These are phyloP conservation scores for Odontamblyopus rebecca DNA, from an alignment of 2,797 vertebrate species.

Conservation along the genomic window DNA sequence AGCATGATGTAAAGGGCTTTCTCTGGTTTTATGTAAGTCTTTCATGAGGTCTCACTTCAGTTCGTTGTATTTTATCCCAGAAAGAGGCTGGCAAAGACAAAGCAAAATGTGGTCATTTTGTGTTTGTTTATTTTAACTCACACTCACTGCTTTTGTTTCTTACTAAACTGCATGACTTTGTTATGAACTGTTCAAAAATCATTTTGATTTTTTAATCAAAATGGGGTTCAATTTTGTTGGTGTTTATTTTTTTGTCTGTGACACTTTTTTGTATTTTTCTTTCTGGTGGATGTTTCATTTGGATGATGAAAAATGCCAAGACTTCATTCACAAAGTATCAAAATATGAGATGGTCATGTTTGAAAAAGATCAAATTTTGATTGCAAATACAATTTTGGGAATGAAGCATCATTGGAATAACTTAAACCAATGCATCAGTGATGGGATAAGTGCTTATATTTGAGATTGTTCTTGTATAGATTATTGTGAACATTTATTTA, in stretches of 20 bases:
- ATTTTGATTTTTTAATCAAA: constrained; percentile 74
- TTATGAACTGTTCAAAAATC: constrained; percentile 32
- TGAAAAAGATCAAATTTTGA: background rate
- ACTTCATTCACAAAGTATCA: constrained; percentile 46
- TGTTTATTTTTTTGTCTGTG: constrained; percentile 29
- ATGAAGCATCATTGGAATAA: constrained; percentile 44
- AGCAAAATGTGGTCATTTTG: constrained; percentile 17
- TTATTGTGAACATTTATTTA: constrained; percentile 60
- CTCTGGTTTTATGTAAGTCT: constrained; percentile 3
- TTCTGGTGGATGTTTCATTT: constrained; percentile 24
- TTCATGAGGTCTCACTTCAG: constrained; percentile 2
- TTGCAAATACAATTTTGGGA: constrained; percentile 40
- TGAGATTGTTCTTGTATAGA: constrained; percentile 52
- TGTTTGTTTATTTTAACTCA: constrained; percentile 5
- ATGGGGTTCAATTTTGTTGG: constrained; percentile 40
- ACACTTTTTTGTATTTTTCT: constrained; percentile 31
- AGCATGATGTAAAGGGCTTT: constrained; percentile 3
- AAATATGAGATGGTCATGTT: constrained; percentile 12
- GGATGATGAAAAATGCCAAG: constrained; percentile 39
- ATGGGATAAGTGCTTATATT: constrained; percentile 24
- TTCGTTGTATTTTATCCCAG: constrained; percentile 8
- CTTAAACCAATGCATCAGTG: constrained; percentile 13
- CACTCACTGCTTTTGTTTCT: constrained; percentile 21
- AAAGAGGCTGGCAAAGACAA: constrained; percentile 9
- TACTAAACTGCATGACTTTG: constrained; percentile 62